Evolutionary conservation across 2,113 vertebrate genomes (phyloP).

Genomic region (Plestiodon gilberti): DNA sequence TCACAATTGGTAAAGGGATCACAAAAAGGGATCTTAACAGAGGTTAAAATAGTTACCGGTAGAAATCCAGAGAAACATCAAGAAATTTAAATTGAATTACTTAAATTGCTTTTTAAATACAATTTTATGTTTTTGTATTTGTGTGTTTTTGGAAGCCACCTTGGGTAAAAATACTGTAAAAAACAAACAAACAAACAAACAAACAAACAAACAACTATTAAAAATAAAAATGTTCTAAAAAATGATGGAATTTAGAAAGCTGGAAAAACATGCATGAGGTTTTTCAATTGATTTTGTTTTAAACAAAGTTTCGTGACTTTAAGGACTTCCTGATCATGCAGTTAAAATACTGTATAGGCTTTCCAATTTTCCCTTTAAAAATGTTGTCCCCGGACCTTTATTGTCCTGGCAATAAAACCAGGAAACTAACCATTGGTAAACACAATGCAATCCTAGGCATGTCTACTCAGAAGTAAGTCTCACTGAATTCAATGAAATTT

Average conservation of each 20-base stretch:
- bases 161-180: too few species aligned
- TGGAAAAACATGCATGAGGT: too few species aligned
- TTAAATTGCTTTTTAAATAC: too few species aligned
- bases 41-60: neutral
- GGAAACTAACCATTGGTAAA: neutral
- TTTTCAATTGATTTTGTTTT: neutral
- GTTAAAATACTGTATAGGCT: neutral
- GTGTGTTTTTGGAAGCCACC: too few species aligned
- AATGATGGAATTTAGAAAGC: neutral
- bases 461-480: too few species aligned
- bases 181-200: too few species aligned
- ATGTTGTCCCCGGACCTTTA: neutral
- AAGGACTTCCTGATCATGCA: too few species aligned
- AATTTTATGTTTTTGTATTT: too few species aligned
- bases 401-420: neutral
- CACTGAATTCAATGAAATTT: too few species aligned
- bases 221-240: neutral
- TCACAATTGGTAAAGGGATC: neutral
- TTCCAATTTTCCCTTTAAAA: neutral
- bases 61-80: neutral
- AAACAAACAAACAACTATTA: too few species aligned
- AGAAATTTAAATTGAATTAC: neutral
- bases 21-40: too few species aligned
- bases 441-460: too few species aligned
- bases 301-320: neutral